Conservation (phyloP, 2,113 vertebrate genomes). For the Chionodraco myersi region DNA sequence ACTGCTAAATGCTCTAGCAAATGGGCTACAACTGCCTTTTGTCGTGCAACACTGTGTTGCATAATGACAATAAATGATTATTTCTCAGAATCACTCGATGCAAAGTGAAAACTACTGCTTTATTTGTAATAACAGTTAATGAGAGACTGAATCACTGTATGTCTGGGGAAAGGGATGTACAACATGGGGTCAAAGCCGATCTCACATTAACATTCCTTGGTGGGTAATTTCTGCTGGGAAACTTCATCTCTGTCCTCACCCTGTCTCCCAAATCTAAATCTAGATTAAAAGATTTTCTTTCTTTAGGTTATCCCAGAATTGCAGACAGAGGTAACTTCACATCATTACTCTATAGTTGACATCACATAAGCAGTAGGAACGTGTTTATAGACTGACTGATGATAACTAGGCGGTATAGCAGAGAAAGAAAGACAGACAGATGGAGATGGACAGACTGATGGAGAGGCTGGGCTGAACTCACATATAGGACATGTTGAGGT, state of each 20-base stretch:
- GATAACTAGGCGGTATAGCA: conserved; percentile 8
- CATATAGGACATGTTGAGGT: conserved; percentile 94
- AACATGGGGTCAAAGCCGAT: neutral
- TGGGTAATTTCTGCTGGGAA: neutral
- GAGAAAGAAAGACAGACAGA: conserved; percentile 23
- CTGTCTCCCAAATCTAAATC: neutral
- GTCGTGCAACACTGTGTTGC: no score
- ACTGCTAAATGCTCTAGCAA: no score
- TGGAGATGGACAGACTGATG: conserved; percentile 22
- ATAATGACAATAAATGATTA: neutral
- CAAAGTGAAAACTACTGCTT: neutral
- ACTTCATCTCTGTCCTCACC: neutral
- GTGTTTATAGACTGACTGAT: conserved; percentile 12
- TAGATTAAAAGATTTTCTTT: neutral
- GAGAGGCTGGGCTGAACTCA: conserved; percentile 84
- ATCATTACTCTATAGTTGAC: conserved; percentile 10
- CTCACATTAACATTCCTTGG: neutral
- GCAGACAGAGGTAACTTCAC: neutral
- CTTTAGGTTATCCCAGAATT: neutral
- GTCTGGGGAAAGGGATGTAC: neutral
- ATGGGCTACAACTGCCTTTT: no score
- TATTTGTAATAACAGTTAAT: conserved; percentile 1
- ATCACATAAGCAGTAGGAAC: conserved; percentile 1
- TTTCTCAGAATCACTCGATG: neutral
- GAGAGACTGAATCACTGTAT: neutral